A percentile compares a stretch with the other conserved stretches of the same genome.
Evolutionary conservation across 1,140 invertebrate species (phyloP).

Genomic region (Anastrepha ludens): DNA sequence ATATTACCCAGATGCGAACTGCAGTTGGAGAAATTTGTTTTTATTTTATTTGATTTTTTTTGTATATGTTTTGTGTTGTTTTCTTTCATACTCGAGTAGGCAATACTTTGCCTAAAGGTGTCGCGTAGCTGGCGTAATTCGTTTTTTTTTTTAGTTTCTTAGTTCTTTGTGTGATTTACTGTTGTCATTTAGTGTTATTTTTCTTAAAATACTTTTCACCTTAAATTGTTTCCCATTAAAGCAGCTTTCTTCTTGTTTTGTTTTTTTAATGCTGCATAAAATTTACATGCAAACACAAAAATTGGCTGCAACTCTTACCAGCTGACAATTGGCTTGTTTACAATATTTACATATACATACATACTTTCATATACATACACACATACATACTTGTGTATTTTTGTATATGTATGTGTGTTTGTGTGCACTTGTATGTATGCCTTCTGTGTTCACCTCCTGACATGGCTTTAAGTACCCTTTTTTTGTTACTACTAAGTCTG

Average conservation of each 20-base stretch:
- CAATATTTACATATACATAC: neutral
- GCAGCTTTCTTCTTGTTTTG: neutral
- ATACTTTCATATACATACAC: neutral
- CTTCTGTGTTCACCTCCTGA: too few species aligned
- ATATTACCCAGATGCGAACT: neutral
- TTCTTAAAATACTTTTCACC: neutral
- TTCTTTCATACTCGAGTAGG: neutral
- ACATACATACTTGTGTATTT: neutral
- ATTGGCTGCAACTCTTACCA: neutral
- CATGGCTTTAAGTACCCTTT: too few species aligned
- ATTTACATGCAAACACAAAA: neutral
- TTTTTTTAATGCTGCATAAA: too few species aligned
- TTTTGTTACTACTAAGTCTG: too few species aligned
- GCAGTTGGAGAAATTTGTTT: conserved; percentile 10
- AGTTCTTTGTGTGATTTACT: neutral
- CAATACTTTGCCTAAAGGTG: neutral
- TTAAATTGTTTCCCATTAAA: neutral
- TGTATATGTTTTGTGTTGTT: neutral
- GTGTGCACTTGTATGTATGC: too few species aligned
- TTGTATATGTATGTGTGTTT: neutral
- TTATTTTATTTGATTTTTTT: neutral
- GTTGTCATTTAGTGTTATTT: conserved; percentile 9
- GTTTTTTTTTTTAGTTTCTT: conserved; percentile 8
- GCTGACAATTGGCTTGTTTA: neutral
- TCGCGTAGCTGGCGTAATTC: neutral